A percentile compares a stretch with the other conserved stretches of the same genome.
Evolutionary conservation across 2,888 invertebrate species (phyloP).

Genomic region (Anthophora plumipes): DNA sequence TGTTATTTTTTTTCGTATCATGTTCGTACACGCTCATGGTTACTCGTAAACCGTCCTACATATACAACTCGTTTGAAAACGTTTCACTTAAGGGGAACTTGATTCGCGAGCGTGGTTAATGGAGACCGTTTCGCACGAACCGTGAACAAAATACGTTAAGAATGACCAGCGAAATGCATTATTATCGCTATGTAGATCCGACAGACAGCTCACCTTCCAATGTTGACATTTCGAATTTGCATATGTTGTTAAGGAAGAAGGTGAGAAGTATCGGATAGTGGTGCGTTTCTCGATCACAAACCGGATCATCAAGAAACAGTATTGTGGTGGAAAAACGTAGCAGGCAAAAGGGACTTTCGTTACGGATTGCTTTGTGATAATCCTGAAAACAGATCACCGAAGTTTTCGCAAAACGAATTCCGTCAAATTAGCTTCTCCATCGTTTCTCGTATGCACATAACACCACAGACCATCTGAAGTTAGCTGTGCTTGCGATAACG

Average conservation of each 20-base stretch:
- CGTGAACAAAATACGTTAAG: neutral
- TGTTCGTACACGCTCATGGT: slow-evolving; percentile 22
- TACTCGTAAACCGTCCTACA: slow-evolving; percentile 9
- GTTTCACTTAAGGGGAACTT: neutral
- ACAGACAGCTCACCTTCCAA: slow-evolving; percentile 51
- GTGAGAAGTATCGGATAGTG: slow-evolving; percentile 34
- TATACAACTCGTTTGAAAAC: neutral
- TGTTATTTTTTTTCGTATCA: neutral
- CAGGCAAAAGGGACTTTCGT: neutral
- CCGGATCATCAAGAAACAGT: slow-evolving; percentile 9
- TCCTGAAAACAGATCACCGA: slow-evolving; percentile 1
- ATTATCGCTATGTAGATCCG: neutral
- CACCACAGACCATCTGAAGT: slow-evolving; percentile 36
- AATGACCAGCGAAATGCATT: neutral
- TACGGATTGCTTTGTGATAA: neutral
- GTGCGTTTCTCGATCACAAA: slow-evolving; percentile 4
- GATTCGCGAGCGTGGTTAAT: neutral
- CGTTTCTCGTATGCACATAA: slow-evolving; percentile 19
- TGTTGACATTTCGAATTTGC: slow-evolving; percentile 70
- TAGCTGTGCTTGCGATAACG: neutral
- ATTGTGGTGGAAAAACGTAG: neutral
- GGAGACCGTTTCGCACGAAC: neutral
- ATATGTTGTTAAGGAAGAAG: slow-evolving; percentile 58
- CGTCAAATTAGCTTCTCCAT: slow-evolving; percentile 27
- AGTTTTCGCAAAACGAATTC: neutral